Conservation (phyloP, 2,113 vertebrate genomes). For the Pedionomus torquatus region DNA sequence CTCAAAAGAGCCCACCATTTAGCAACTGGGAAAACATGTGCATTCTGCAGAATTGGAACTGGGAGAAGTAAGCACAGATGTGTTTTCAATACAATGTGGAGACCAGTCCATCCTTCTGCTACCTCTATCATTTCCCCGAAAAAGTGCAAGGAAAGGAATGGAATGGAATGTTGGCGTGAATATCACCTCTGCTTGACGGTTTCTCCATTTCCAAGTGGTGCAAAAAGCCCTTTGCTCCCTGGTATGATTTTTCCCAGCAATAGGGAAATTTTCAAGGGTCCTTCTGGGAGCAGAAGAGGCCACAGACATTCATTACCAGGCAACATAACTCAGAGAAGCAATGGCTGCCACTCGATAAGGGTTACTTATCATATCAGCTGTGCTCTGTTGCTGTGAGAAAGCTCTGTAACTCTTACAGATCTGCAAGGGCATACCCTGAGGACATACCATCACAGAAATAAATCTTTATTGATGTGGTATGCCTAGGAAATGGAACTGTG, state of each 20-base stretch:
- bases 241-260: background rate
- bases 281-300: background rate
- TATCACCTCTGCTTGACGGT: background rate
- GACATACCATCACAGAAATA: background rate
- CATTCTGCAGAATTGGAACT: background rate
- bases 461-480: background rate
- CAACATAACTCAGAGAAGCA: background rate
- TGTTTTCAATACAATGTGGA: background rate
- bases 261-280: background rate
- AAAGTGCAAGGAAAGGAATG: background rate
- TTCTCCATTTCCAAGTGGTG: background rate
- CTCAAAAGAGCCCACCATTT: background rate
- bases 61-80: background rate
- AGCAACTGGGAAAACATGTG: background rate
- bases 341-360: background rate
- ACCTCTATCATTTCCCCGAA: background rate
- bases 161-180: background rate
- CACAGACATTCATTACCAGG: background rate
- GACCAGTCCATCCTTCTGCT: background rate
- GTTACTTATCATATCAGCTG: background rate
- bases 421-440: background rate
- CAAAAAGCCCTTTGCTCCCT: background rate
- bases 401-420: slow-evolving; percentile 16
- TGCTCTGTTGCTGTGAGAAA: background rate
- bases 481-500: slow-evolving; percentile 13